A percentile compares a stretch with the other conserved stretches of the same genome.
Evolutionary conservation across 2,888 invertebrate genomes (phyloP).

Genomic region (Callosobruchus maculatus): DNA sequence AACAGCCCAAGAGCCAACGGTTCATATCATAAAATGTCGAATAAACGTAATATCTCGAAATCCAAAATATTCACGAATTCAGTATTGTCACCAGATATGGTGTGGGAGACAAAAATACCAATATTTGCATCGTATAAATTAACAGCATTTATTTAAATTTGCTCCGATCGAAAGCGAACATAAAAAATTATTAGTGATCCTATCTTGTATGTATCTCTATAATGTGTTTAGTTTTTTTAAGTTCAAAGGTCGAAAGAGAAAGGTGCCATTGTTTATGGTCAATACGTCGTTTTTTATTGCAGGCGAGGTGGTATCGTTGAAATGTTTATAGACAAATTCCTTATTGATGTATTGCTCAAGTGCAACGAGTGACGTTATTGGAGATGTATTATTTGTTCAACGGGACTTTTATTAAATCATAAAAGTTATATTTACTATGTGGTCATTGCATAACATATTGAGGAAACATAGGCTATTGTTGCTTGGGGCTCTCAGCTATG

Average conservation of each 20-base stretch:
- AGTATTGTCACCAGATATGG: not conserved
- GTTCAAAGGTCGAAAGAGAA: not conserved
- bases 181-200: not conserved
- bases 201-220: not conserved
- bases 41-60: no score
- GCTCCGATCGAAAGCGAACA: not conserved
- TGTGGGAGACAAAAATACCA: not conserved
- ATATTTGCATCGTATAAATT: not conserved
- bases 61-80: no score
- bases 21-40: no score
- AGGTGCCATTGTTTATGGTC: not conserved
- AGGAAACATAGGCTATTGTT: not conserved
- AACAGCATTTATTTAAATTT: not conserved
- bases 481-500: not conserved
- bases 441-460: not conserved
- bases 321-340: not conserved
- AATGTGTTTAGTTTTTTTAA: not conserved
- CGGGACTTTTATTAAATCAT: not conserved
- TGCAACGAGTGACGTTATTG: not conserved
- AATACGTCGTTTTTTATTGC: not conserved
- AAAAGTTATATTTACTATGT: not conserved
- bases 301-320: not conserved
- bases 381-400: not conserved
- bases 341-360: not conserved
- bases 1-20: no score